Evolutionary conservation across 2,113 vertebrate genomes (phyloP).

Genomic region (Uria aalge): DNA sequence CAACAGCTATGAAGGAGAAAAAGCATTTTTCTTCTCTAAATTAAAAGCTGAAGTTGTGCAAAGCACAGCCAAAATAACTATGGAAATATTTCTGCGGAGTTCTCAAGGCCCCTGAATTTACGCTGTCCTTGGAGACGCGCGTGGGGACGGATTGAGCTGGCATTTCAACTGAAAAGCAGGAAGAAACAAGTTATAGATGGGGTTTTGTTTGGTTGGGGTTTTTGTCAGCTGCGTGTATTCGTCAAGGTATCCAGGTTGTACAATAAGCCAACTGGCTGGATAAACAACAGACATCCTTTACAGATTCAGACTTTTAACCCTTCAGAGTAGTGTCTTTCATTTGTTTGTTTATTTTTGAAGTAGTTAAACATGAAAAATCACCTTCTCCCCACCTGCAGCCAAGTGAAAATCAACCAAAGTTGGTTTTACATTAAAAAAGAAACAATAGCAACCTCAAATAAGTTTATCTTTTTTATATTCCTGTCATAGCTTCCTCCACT

Average conservation of each 20-base stretch:
- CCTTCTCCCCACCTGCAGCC: slow-evolving; percentile 44
- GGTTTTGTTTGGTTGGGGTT: slow-evolving; percentile 3
- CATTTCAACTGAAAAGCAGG: slow-evolving; percentile 26
- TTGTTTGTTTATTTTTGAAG: not conserved
- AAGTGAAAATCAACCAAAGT: not conserved
- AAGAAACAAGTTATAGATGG: slow-evolving; percentile 38
- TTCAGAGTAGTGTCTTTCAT: slow-evolving; percentile 46
- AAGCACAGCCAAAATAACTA: slow-evolving; percentile 5
- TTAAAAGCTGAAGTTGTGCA: slow-evolving; percentile 11
- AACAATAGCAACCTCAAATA: not conserved
- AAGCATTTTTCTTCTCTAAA: not conserved
- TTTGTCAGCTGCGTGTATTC: not conserved
- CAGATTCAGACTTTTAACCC: slow-evolving; percentile 34
- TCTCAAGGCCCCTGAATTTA: slow-evolving; percentile 46
- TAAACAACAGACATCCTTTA: not conserved
- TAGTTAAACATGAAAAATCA: not conserved
- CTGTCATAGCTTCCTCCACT: not conserved
- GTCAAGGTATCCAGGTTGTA: not conserved
- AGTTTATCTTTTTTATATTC: not conserved
- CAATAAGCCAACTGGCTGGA: not conserved
- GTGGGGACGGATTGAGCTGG: not conserved
- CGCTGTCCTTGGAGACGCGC: not conserved
- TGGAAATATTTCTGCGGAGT: not conserved
- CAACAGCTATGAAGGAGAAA: not conserved
- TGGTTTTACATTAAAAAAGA: not conserved